Evolutionary conservation across 2,888 invertebrate genomes (phyloP), one percentile per base, ranked within the genome.

Genomic region (Oegoconia quadripuncta): DNA sequence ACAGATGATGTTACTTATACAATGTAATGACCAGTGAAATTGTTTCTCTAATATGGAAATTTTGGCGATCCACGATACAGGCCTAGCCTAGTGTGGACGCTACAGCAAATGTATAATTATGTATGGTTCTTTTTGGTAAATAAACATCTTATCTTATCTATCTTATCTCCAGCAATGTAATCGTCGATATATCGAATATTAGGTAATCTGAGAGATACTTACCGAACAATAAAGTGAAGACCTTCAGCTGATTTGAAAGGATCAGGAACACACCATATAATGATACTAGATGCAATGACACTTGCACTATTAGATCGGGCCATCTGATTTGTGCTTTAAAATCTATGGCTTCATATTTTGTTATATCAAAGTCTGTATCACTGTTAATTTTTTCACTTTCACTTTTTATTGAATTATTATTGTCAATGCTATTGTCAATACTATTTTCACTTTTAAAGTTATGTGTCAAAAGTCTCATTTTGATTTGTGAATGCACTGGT

Each of bases 221-320:
- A 95, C 95, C 92, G 90, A 93, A 94, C 44, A 94, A 58, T 46
- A 86, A 74, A 39, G 95, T 94, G 52, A 89, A 84, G 46, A 92
- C 64, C 64, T 88, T 92, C 40, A 80, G 74, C 66, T 74, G 69
- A 45, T 72, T 69, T 17, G 89, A 89, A 48, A 92, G 60, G 37
- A 92, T 86, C 62, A 93, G 88, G 74, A 88, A 93, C 26, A 93
- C 47, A 48, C 94, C 94, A 63, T 93, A 94, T 25, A 93, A 50
- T 47, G 90, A 90, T 20, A 93, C 93, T 41, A 66, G 67, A 74
- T 95, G 95, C 59, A 95, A 83, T 52, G 90, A 90, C 43, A 92
- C 53, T 80, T 94, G 94, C 13, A 89, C 94, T 11, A 77, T 64
- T 1, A 94, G 76, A 68, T 95, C 94, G 0, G 91, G 92, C 94